Evolutionary conservation across 2,888 invertebrate species (phyloP), one percentile per base, ranked within the genome.

Genomic region (Tryphoninae sp.): DNA sequence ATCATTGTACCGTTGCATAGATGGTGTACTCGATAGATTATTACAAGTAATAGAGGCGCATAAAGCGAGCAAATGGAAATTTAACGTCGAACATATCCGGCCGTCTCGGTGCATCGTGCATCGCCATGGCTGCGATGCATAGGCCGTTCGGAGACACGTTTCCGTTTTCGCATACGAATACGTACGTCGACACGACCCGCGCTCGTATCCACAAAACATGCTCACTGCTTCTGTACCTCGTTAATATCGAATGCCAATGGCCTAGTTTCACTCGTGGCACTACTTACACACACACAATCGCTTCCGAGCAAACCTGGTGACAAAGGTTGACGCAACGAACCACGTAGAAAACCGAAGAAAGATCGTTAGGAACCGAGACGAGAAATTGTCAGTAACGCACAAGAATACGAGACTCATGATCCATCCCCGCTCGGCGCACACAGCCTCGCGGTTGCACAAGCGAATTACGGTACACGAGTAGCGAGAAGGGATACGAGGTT

Each of bases 211-310:
- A 62, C 33, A 53, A 42, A 40, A 62, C 40, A 33, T 33, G 33
- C 33, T 19, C 62, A 26, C 51, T 45, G 42, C 42, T 22, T 33
- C 33, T 33, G 33, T 33, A 6, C 6, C 33, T 69, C 78, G 69
- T 78, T 74, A 74, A 74, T 61, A 64, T 69, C 51, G 64, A 78
- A 74, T 71, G 64, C 59, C 59, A 59, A 68, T 53, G 61, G 53
- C 69, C 81, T 69, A 78, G 42, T 81, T 78, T 40, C 40, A 6
- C 64, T 59, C 19, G 22, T 55, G 40, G 8, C 2, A 6, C 33
- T 7, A 26, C 26, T 6, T 6, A 33, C 7, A 33, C 33, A 6
- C 1, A 45, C 3, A 45, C 13, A 13, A 33, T 33, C 33, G 33
- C 7, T 53, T 53, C 26, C 26, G 51, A 26, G 2, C 2, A 7